Evolutionary conservation across 2,888 invertebrate species (phyloP), one percentile per base, ranked within the genome.

Genomic region (Lepeophtheirus nordmannii): DNA sequence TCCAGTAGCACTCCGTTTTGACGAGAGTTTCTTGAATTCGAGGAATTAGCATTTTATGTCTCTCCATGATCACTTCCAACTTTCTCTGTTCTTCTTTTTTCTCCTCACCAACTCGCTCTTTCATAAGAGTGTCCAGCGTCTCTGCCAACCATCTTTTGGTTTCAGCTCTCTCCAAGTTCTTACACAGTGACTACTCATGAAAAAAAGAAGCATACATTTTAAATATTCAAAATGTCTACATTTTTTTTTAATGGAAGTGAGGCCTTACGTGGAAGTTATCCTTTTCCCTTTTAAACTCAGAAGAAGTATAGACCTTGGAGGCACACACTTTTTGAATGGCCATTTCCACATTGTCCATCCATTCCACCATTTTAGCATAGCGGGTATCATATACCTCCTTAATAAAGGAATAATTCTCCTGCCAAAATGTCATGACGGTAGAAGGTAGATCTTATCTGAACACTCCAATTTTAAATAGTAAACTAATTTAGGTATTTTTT

Each of bases 101-200:
- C 59, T 70, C 70, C 38, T 60, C 65, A n/a, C 68, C 70, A 39
- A 58, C 67, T 56, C 68, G 67, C 64, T 69, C 68, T 12, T 66
- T 22, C n/a, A 69, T 69, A 10, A 70, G 67, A 64, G 69, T 70
- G 58, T 70, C 70, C 61, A 70, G 61, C 67, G 69, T 70, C 70
- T 69, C 69, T 53, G 69, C 69, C 67, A 70, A 65, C 70, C 70
- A 70, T 20, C 67, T 58, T 66, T 69, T 69, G 40, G 70, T 70
- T 37, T 67, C 68, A n/a, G 69, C 70, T 67, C 69, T 69, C 40
- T 70, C 70, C 67, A 70, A 56, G 60, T 70, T 69, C 12, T 69
- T 69, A 65, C 70, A 70, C 12, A 70, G 67, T 5, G 68, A 69
- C 70, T 70, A 60, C 17, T 14, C 22, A 14, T 23, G 23, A 57